Conservation (phyloP, 2,888 invertebrate species). For the Lepeophtheirus nordmannii region DNA sequence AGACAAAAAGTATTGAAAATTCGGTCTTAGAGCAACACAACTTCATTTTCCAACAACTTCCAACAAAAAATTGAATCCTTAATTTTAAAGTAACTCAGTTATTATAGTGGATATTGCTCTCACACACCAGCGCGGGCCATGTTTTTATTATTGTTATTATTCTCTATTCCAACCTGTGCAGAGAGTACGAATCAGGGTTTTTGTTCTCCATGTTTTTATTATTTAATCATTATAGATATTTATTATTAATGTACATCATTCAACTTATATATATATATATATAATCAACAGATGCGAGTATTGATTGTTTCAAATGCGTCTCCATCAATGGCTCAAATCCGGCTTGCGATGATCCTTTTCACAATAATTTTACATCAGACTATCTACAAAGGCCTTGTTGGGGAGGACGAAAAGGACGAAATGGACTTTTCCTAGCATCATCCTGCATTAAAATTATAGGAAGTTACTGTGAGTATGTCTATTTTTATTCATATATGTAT, state of each 20-base stretch:
- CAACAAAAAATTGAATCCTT: constrained; percentile 2
- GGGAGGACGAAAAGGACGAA: constrained; percentile 78
- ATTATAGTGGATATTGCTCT: not conserved
- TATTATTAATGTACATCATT: not conserved
- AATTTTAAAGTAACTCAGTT: not conserved
- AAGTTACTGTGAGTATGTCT: constrained; percentile 52
- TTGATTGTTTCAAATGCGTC: constrained; percentile 94
- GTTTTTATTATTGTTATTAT: not conserved
- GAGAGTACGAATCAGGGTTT: not conserved
- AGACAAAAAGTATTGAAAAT: not conserved
- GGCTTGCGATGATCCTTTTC: constrained; percentile 87
- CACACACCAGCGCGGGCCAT: not conserved
- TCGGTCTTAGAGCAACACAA: not conserved
- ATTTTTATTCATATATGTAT: not conserved
- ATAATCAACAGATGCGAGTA: constrained; percentile 36
- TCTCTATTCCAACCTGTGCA: constrained; percentile 2
- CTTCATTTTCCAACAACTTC: constrained; percentile 8
- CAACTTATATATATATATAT: too few relatives aligned
- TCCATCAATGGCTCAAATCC: constrained; percentile 72
- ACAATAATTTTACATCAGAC: constrained; percentile 68
- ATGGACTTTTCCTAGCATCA: constrained; percentile 88
- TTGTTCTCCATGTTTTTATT: not conserved
- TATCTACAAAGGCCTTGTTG: constrained; percentile 79
- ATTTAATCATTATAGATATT: not conserved
- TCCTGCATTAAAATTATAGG: constrained; percentile 92